Evolutionary conservation across 2,113 vertebrate species (phyloP).

Genomic region (Callopanchax toddi): DNA sequence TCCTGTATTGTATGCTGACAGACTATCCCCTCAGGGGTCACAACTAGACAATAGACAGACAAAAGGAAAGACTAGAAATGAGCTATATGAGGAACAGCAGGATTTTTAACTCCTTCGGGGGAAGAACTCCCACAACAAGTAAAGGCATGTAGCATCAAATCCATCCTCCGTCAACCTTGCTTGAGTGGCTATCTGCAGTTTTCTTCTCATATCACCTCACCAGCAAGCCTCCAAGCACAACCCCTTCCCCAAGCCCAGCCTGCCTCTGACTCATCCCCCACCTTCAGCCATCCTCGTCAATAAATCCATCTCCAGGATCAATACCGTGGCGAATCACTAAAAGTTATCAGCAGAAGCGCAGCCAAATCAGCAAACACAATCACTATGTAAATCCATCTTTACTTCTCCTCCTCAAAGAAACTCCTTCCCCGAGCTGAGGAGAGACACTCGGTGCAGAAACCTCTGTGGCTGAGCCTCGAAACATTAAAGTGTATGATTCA

Average conservation of each 20-base stretch:
- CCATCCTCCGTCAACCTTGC: constrained; percentile 62
- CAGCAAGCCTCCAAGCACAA: constrained; percentile 21
- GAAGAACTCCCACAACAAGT: constrained; percentile 37
- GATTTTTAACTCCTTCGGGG: constrained; percentile 40
- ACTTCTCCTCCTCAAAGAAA: constrained; percentile 63
- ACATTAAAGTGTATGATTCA: constrained; percentile 44
- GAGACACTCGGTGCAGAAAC: constrained; percentile 37
- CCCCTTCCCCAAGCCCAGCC: constrained; percentile 55
- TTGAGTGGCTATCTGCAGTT: constrained; percentile 62
- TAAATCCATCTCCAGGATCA: constrained; percentile 83
- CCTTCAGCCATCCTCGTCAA: constrained; percentile 71
- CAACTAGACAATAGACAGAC: constrained; percentile 55
- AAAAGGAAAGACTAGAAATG: constrained; percentile 57
- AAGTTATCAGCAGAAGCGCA: constrained; percentile 83
- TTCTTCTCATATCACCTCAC: constrained; percentile 57
- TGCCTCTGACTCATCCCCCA: constrained; percentile 58
- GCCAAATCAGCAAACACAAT: constrained; percentile 85
- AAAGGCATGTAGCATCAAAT: constrained; percentile 47
- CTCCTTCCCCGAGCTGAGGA: constrained; percentile 27
- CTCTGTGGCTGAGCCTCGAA: constrained; percentile 36
- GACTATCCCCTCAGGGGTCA: constrained; percentile 68
- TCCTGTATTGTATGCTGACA: constrained; percentile 72
- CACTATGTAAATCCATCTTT: constrained; percentile 84
- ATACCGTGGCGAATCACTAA: constrained; percentile 81
- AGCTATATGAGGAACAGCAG: constrained; percentile 41